phyloP scores from a whole-genome alignment of 2,888 invertebrate genomes.

The Folsomia manolachei region DNA sequence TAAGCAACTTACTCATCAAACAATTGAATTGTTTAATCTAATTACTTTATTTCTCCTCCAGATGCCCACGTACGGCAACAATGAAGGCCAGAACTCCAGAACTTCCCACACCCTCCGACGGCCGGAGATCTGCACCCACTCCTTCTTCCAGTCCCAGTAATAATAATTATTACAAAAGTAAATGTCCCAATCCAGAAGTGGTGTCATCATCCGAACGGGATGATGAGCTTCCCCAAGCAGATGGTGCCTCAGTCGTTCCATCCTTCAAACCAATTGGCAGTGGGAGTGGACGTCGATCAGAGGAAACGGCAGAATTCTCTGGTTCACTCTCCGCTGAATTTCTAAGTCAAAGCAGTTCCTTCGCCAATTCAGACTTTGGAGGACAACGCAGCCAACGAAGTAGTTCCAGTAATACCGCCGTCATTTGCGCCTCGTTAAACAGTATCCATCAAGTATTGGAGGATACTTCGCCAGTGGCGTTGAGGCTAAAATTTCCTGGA shows the following conservation, averaged over 20 bases:
- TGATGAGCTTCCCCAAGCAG: constrained; percentile 34
- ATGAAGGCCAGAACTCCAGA: constrained; percentile 29
- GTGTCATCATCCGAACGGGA: background rate
- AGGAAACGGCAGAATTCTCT: constrained; percentile 23
- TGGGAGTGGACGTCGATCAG: background rate
- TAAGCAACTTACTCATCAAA: no score
- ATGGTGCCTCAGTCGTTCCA: background rate
- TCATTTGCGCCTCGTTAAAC: constrained; percentile 48
- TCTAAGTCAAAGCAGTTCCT: constrained; percentile 20
- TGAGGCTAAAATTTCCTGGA: constrained; percentile 44
- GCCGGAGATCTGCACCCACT: background rate
- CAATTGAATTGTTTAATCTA: no score
- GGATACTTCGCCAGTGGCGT: constrained; percentile 35
- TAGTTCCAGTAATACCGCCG: constrained; percentile 30
- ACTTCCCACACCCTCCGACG: background rate
- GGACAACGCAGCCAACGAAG: constrained; percentile 15
- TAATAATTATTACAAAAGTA: constrained; percentile 33
- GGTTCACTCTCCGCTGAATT: constrained; percentile 39
- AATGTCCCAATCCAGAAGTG: constrained; percentile 25
- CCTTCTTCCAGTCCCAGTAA: background rate
- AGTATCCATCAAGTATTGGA: constrained; percentile 41
- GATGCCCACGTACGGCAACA: constrained; percentile 47
- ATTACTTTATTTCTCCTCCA: no score
- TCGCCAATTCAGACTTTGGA: constrained; percentile 2
- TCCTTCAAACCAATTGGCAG: background rate